Evolutionary conservation across 53 echinoderm and acorn worm genomes (phyloP).

Genomic region (Zoroaster sp.): DNA sequence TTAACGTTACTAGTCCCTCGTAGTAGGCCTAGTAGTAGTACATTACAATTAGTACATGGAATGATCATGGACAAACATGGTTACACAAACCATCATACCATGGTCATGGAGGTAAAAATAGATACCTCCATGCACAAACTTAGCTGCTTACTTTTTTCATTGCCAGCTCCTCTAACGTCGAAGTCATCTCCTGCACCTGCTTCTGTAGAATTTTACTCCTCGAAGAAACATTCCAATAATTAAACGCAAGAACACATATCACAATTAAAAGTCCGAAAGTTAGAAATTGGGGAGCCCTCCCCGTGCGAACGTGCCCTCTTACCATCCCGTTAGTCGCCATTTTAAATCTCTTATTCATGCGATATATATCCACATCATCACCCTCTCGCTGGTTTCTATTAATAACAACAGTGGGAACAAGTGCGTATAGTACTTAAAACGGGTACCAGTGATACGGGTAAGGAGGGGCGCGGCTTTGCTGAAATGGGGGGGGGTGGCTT

Average conservation of each 20-base stretch:
- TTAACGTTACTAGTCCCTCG: too few species aligned
- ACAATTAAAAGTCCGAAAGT: constrained; percentile 90
- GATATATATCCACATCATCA: neutral
- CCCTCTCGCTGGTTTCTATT: too few species aligned
- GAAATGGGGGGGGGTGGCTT: neutral
- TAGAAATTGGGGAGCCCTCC: constrained; percentile 88
- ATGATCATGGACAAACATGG: too few species aligned
- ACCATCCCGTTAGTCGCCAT: constrained; percentile 84
- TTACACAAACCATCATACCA: too few species aligned
- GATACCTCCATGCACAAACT: too few species aligned
- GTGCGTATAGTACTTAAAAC: too few species aligned
- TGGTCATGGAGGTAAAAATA: too few species aligned
- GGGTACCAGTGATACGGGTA: neutral
- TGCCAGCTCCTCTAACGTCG: constrained; percentile 84
- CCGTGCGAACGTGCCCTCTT: constrained; percentile 68
- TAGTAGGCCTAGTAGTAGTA: too few species aligned
- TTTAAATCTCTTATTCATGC: neutral
- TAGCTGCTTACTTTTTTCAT: constrained; percentile 76
- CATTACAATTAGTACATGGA: too few species aligned
- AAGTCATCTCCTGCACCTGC: constrained; percentile 84
- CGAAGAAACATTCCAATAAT: constrained; percentile 97
- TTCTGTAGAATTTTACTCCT: constrained; percentile 83
- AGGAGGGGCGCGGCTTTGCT: neutral
- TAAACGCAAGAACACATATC: constrained; percentile 94
- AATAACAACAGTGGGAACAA: too few species aligned